phyloP scores from a whole-genome alignment of 2,888 invertebrate species.

The Caenorhabditis afra region DNA sequence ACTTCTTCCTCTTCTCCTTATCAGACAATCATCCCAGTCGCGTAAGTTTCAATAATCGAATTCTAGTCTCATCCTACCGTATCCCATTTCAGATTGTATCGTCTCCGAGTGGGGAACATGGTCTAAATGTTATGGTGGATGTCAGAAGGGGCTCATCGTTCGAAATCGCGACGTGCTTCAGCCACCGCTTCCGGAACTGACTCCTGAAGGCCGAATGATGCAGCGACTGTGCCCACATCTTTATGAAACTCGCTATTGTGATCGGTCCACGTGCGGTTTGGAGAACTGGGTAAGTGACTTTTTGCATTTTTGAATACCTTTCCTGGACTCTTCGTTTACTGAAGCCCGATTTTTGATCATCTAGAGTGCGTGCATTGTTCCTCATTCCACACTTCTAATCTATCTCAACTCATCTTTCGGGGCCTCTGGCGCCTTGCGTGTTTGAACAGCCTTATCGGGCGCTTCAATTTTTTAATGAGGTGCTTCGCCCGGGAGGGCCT shows the following conservation, averaged over 20 bases:
- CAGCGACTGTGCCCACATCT: conserved; percentile 61
- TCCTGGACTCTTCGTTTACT: not conserved
- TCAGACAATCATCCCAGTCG: not conserved
- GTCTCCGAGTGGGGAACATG: conserved; percentile 68
- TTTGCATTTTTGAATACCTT: conserved; percentile 7
- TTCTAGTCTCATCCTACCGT: no score
- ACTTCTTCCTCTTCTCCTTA: not conserved
- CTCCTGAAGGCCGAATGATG: conserved; percentile 47
- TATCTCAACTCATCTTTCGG: conserved; percentile 34
- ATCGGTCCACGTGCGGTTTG: conserved; percentile 16
- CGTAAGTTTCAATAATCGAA: not conserved
- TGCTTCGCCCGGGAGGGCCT: not conserved
- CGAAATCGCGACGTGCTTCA: conserved; percentile 67
- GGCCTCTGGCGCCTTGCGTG: not conserved
- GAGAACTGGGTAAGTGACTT: conserved; percentile 11
- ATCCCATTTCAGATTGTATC: conserved; percentile 69
- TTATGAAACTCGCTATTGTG: conserved; percentile 61
- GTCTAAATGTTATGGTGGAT: conserved; percentile 68
- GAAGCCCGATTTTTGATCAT: conserved; percentile 15
- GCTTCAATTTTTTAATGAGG: conserved; percentile 9
- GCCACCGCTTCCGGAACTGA: conserved; percentile 67
- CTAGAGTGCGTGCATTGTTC: conserved; percentile 18
- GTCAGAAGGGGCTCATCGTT: conserved; percentile 59
- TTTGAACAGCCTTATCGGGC: conserved; percentile 3
- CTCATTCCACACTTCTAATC: conserved; percentile 24